Percentiles rank a stretch among this genome's conserved stretches.
Conservation (phyloP, 2,888 invertebrate genomes). For the Drosophila anomelani region DNA sequence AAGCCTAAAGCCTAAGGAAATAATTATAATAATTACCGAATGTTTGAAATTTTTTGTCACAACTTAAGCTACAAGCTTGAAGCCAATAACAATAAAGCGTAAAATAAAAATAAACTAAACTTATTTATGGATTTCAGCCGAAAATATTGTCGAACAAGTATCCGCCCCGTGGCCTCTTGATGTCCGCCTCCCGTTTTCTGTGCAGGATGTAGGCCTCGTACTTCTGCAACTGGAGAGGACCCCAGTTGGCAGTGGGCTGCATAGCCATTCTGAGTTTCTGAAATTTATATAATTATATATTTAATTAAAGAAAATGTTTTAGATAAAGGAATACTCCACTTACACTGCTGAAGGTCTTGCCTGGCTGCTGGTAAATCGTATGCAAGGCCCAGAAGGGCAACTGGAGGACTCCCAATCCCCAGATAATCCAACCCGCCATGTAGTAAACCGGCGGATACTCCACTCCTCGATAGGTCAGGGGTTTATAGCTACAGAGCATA, state of each 20-base stretch:
- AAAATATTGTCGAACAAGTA: slow-evolving; percentile 81
- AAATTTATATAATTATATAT: not conserved
- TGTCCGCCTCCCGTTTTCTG: slow-evolving; percentile 36
- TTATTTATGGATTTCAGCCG: slow-evolving; percentile 56
- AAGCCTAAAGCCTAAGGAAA: slow-evolving; percentile 49
- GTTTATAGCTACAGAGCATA: slow-evolving; percentile 87
- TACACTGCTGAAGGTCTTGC: slow-evolving; percentile 51
- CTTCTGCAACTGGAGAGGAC: slow-evolving; percentile 81
- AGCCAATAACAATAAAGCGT: slow-evolving; percentile 63
- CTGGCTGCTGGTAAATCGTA: slow-evolving; percentile 80
- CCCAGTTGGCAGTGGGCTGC: slow-evolving; percentile 80
- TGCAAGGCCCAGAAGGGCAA: slow-evolving; percentile 84
- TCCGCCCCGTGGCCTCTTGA: slow-evolving; percentile 42
- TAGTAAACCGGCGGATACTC: slow-evolving; percentile 87
- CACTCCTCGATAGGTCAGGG: slow-evolving; percentile 87
- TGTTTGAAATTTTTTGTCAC: slow-evolving; percentile 56
- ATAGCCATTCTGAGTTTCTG: slow-evolving; percentile 82
- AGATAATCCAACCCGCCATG: slow-evolving; percentile 86
- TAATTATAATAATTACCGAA: slow-evolving; percentile 46
- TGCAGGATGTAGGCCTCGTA: slow-evolving; percentile 85
- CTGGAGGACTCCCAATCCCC: slow-evolving; percentile 85
- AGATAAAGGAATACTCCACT: slow-evolving; percentile 8
- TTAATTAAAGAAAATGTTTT: rapidly evolving
- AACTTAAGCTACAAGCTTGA: slow-evolving; percentile 57
- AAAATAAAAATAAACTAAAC: slow-evolving; percentile 32